Conservation (phyloP, 1,140 invertebrate genomes). For the Bursaphelenchus mucronatus region DNA sequence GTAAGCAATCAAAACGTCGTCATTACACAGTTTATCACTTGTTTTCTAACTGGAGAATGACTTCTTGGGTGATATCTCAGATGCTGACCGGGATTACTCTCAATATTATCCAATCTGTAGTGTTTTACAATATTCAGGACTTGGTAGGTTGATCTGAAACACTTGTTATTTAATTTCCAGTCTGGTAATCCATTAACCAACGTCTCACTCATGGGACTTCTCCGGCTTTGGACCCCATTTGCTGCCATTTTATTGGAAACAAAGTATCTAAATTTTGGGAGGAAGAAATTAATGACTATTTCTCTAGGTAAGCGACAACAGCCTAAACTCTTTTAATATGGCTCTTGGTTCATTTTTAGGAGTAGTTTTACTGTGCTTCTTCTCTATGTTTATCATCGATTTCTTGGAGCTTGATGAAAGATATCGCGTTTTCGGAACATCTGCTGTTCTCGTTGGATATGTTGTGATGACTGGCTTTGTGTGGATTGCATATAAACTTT, state of each 20-base stretch:
- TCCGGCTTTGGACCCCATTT: constrained; percentile 42
- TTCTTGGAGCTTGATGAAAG: constrained; percentile 2
- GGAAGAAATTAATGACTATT: constrained; percentile 31
- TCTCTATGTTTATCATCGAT: constrained; percentile 41
- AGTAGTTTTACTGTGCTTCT: constrained; percentile 32
- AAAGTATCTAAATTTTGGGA: constrained; percentile 27
- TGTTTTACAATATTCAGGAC: constrained; percentile 47
- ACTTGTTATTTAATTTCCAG: constrained; percentile 17
- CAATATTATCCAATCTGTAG: constrained; percentile 34
- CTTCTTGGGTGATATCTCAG: constrained; percentile 37
- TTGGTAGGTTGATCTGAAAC: constrained; percentile 17
- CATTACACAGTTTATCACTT: constrained; percentile 32
- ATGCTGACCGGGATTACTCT: constrained; percentile 37
- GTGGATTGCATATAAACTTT: constrained; percentile 46
- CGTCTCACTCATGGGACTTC: constrained; percentile 35
- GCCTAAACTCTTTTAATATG: not conserved
- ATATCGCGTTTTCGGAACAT: constrained; percentile 25
- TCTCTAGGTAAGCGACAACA: constrained; percentile 31
- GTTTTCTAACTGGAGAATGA: constrained; percentile 30
- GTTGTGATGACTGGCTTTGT: constrained; percentile 31
- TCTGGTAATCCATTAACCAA: constrained; percentile 44
- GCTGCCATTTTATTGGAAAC: constrained; percentile 35
- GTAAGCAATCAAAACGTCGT: constrained; percentile 20
- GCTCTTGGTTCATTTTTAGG: constrained; percentile 19
- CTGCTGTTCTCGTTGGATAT: constrained; percentile 31